Evolutionary conservation across 2,797 vertebrate genomes (phyloP).

Genomic region (Bradypodion pumilum): DNA sequence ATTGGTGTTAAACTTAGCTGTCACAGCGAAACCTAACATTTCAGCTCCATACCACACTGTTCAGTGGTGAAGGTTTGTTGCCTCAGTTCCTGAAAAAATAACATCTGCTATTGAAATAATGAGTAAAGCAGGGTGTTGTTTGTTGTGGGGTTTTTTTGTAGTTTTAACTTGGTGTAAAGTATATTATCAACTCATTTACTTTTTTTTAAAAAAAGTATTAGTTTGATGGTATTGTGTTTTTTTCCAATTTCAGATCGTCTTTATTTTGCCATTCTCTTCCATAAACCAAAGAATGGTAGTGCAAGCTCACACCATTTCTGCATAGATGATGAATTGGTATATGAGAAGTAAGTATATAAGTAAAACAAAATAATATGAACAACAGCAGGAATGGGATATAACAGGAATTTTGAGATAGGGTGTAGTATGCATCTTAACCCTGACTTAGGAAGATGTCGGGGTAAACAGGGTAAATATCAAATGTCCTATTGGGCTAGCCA

Average conservation of each 20-base stretch:
- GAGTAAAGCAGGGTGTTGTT: too few species aligned
- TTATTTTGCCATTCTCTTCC: conserved; percentile 92
- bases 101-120: too few species aligned
- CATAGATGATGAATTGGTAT: conserved; percentile 93
- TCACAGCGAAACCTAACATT: background rate
- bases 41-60: background rate
- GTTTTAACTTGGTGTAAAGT: background rate
- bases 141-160: background rate
- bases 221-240: conserved; percentile 51
- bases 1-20: background rate
- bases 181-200: conserved; percentile 6
- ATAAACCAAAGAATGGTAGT: conserved; percentile 91
- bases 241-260: conserved; percentile 87
- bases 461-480: background rate
- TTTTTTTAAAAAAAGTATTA: conserved; percentile 37
- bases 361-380: conserved; percentile 28
- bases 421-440: background rate
- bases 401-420: background rate
- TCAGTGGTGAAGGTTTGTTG: conserved; percentile 19
- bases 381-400: conserved; percentile 6
- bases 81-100: conserved; percentile 12
- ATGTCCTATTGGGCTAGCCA: too few species aligned
- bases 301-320: conserved; percentile 92
- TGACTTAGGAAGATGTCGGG: background rate
- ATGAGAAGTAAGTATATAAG: conserved; percentile 91